Evolutionary conservation across 1,140 invertebrate genomes (phyloP), one percentile per base, ranked within the genome.

Genomic region (Charaxes varanes): DNA sequence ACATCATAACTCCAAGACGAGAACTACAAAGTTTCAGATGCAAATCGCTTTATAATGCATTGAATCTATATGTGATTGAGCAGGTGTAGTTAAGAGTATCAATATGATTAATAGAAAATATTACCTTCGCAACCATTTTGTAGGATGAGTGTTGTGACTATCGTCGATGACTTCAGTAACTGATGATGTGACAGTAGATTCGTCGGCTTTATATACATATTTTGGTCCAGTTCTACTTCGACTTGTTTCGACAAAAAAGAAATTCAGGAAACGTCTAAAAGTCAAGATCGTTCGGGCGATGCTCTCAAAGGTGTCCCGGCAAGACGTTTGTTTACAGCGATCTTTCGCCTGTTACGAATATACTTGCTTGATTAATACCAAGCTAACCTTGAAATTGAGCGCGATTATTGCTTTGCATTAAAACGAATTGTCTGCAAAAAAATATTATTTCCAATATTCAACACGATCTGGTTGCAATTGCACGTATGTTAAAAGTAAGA

Each of bases 191-290:
- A 18, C 14, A 17, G 27, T 4, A 21, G 16, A 27, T 36, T 16
- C 22, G 24, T 19, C 17, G 32, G 18, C 52, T 56, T 66, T 72
- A 53, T 73, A 73, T 66, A 69, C 47, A 33, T 13, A 46, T 54
- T 49, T 30, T 59, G 62, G 67, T 70, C 63, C 60, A 69, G 65
- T 67, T 73, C 45, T 62, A 62, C 41, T 58, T 61, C 38, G 52
- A 62, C 44, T 44, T 42, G 51, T 66, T 65, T 57, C 14, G 18
- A 49, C 62, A 66, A 46, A 41, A 49, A 68, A 73, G 63, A 70
- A 68, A 68, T 65, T 68, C 69, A 76, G 71, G 74, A 79, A 77
- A 60, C 51, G 38, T 48, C 41, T 70, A 67, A 77, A 79, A 72
- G 70, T 79, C 72, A 77, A 77, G 72, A 65, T 38, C 65, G 36